Conservation (phyloP, 2,113 vertebrate genomes). For the Merops nubicus region DNA sequence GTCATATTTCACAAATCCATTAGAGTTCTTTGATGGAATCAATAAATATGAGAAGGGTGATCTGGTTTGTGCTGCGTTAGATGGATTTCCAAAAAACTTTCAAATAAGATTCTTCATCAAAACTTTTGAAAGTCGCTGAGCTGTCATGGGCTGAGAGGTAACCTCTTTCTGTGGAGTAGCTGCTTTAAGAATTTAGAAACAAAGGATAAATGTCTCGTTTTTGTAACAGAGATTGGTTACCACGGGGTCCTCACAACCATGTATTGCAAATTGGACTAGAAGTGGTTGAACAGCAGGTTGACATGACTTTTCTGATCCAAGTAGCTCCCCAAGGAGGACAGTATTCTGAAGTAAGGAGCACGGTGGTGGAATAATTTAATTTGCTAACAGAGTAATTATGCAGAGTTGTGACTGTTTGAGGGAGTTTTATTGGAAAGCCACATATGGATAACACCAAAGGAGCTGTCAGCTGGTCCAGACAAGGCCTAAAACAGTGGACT, state of each 20-base stretch:
- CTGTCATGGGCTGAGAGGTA: background rate
- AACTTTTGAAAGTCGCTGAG: background rate
- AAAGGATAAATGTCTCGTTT: background rate
- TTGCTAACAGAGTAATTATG: background rate
- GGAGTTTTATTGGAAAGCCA: background rate
- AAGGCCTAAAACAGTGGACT: background rate
- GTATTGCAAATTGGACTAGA: background rate
- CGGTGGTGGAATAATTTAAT: background rate
- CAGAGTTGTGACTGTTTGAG: background rate
- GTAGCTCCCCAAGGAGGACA: background rate
- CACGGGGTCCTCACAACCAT: background rate
- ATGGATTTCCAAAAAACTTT: constrained; percentile 27
- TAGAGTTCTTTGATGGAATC: constrained; percentile 6
- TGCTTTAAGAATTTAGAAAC: background rate
- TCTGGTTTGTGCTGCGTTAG: background rate
- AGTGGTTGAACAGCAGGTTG: background rate
- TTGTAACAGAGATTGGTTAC: background rate
- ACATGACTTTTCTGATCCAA: background rate
- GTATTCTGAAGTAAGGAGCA: background rate
- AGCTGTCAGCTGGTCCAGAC: background rate
- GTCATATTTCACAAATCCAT: constrained; percentile 51
- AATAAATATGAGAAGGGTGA: constrained; percentile 30
- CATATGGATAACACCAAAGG: background rate
- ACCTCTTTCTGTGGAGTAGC: background rate
- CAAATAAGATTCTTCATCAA: background rate